Conservation (phyloP, 2,888 invertebrate species). For the Drosophila mimica region DNA sequence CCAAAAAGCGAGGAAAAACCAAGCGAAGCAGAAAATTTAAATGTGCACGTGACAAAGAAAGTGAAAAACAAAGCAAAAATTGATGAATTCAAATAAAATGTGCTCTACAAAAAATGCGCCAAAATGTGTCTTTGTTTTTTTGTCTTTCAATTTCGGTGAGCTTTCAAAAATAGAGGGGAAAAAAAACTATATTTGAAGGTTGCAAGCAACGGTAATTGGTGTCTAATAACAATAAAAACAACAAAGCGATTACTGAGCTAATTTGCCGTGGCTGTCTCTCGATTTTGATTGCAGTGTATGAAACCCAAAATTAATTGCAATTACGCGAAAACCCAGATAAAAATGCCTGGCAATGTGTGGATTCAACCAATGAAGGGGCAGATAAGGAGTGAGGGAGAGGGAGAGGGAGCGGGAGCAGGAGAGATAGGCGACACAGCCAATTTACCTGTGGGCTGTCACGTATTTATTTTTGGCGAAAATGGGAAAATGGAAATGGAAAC, state of each 20-base stretch:
- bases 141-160: background rate
- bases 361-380: background rate
- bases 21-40: slow-evolving; percentile 20
- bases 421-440: slow-evolving; percentile 10
- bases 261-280: slow-evolving; percentile 50
- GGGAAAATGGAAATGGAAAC: slow-evolving; percentile 47
- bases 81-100: slow-evolving; percentile 22
- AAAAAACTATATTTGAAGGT: slow-evolving; percentile 44
- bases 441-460: slow-evolving; percentile 49
- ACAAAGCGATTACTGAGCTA: slow-evolving; percentile 54
- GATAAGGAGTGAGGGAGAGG: background rate
- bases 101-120: background rate
- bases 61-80: slow-evolving; percentile 25
- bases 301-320: slow-evolving; percentile 78
- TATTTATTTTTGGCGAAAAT: slow-evolving; percentile 37
- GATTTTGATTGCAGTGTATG: slow-evolving; percentile 72
- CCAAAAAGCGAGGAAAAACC: slow-evolving; percentile 9
- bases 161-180: slow-evolving; percentile 37
- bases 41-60: slow-evolving; percentile 41
- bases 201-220: slow-evolving; percentile 51
- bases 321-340: slow-evolving; percentile 45
- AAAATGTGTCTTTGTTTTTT: slow-evolving; percentile 13
- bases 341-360: slow-evolving; percentile 46
- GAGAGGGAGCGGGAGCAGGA: no score
- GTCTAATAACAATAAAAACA: slow-evolving; percentile 26